Percentiles rank a stretch among this genome's conserved stretches.
Evolutionary conservation across 30 jellyfish, hydroid and myxozoan genomes (phyloP).

Genomic region (Mastigias papua): DNA sequence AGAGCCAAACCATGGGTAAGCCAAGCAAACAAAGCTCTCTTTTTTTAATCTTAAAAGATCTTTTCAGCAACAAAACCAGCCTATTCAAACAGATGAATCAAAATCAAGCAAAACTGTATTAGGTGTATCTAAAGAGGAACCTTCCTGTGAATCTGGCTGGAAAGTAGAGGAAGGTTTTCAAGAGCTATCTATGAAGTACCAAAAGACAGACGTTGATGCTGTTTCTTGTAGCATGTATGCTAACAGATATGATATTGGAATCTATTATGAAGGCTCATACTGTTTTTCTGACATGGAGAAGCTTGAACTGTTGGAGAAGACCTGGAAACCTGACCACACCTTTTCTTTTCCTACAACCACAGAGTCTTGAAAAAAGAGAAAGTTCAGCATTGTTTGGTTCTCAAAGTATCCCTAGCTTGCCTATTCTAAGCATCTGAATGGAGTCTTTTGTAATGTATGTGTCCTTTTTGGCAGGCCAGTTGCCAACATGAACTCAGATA

Average conservation of each 20-base stretch:
- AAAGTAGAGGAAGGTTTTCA: neutral
- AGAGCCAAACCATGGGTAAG: neutral
- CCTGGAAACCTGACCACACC: constrained; percentile 59
- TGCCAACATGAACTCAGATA: constrained; percentile 20
- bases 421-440: constrained; percentile 32
- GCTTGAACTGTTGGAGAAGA: neutral
- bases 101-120: neutral
- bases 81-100: neutral
- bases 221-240: neutral
- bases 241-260: neutral
- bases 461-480: constrained; percentile 43
- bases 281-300: neutral
- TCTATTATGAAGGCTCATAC: neutral
- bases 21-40: neutral
- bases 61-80: neutral
- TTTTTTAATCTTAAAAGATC: neutral
- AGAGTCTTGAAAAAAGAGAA: constrained; percentile 20
- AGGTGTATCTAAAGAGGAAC: neutral
- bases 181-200: neutral
- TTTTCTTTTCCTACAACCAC: constrained; percentile 11
- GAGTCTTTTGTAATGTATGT: constrained; percentile 46
- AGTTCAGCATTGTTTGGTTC: constrained; percentile 21
- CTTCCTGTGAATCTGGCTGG: neutral
- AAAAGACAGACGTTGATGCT: neutral
- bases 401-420: constrained; percentile 34